phyloP scores from a whole-genome alignment of 2,113 vertebrate genomes.

The Dicaeum eximium region DNA sequence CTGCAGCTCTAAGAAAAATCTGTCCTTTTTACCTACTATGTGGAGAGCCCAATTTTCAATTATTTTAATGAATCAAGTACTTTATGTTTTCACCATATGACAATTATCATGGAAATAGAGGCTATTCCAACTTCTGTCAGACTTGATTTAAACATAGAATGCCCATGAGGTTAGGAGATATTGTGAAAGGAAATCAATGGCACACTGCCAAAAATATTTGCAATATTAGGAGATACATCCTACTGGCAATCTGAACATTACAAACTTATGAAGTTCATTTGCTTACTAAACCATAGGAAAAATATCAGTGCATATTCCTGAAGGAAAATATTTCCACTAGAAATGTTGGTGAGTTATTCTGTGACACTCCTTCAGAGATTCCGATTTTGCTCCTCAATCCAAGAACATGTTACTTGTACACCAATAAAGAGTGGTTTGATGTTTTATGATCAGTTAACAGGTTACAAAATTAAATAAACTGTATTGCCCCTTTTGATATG shows the following conservation, averaged over 20 bases:
- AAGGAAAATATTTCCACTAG: background rate
- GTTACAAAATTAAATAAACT: background rate
- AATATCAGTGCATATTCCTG: background rate
- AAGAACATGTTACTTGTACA: background rate
- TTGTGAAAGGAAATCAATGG: background rate
- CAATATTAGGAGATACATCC: background rate
- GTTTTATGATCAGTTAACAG: background rate
- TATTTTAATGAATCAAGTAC: background rate
- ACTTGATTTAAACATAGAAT: background rate
- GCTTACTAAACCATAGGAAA: background rate
- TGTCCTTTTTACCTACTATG: background rate
- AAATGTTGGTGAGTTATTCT: background rate
- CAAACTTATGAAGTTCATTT: background rate
- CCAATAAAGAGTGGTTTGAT: background rate
- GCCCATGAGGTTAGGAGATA: background rate
- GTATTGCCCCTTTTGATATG: background rate
- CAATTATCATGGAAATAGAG: background rate
- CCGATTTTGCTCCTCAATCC: background rate
- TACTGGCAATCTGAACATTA: background rate
- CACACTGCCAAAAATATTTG: background rate
- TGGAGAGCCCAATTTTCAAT: background rate
- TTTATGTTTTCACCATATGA: background rate
- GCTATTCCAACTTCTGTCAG: background rate
- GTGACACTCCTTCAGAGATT: background rate
- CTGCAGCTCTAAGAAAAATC: background rate